These are phyloP conservation scores for Trialeurodes vaporariorum DNA, from an alignment of 1,140 invertebrate genomes.

Conservation along the genomic window DNA sequence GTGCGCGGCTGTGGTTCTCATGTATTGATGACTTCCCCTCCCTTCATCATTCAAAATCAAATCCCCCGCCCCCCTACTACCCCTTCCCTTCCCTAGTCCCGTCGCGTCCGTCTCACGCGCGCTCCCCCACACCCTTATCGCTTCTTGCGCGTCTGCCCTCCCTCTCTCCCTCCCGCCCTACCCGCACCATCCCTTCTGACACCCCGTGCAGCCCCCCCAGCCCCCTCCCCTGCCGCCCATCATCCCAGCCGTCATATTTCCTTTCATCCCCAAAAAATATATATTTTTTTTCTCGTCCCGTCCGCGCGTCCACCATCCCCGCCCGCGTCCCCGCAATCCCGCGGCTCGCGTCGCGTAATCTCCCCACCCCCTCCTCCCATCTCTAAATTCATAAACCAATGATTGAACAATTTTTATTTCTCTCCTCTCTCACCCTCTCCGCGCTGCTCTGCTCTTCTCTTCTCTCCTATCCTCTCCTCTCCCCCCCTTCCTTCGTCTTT, in stretches of 20 bases:
- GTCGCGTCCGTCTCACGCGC: too few species aligned
- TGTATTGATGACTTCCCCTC: not conserved
- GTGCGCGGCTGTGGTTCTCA: not conserved
- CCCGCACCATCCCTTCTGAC: not conserved
- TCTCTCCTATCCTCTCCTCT: not conserved
- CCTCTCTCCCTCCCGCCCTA: too few species aligned
- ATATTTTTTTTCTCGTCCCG: not conserved
- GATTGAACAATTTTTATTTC: conserved; percentile 1
- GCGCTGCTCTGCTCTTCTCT: not conserved
- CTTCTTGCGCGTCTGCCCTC: not conserved
- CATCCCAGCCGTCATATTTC: not conserved
- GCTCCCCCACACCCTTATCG: not conserved
- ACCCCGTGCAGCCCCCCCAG: too few species aligned
- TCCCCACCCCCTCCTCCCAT: not conserved
- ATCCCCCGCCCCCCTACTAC: too few species aligned
- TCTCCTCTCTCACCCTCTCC: not conserved
- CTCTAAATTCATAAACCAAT: conserved; percentile 1
- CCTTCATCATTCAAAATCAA: not conserved
- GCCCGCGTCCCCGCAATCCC: too few species aligned
- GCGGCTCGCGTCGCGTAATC: not conserved
- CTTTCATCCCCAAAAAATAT: not conserved
- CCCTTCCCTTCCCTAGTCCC: not conserved
- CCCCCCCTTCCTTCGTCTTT: too few species aligned
- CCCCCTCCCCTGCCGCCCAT: too few species aligned
- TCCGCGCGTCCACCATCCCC: too few species aligned